Evolutionary conservation across 2,113 vertebrate species (phyloP).

Genomic region (Ammodytes dubius): DNA sequence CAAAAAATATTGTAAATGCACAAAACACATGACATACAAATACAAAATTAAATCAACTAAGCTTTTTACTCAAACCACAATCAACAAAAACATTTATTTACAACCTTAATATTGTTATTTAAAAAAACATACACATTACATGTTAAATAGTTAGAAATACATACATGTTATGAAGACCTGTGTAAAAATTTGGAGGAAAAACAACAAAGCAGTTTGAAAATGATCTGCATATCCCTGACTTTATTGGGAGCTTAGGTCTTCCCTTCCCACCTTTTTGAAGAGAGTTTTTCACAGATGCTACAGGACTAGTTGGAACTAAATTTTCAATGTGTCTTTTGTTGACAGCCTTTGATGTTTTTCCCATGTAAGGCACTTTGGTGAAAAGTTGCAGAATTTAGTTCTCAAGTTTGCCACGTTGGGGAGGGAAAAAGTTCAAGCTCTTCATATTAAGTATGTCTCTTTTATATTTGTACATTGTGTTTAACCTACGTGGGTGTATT

Average conservation of each 20-base stretch:
- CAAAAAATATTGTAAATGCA: background rate
- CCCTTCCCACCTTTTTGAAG: background rate
- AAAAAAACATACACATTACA: background rate
- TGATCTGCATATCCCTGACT: background rate
- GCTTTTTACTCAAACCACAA: background rate
- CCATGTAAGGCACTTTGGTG: background rate
- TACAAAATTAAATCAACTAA: background rate
- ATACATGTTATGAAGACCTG: background rate
- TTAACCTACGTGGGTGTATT: background rate
- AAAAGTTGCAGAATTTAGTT: background rate
- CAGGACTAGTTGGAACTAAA: background rate
- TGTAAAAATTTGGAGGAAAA: background rate
- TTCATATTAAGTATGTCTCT: background rate
- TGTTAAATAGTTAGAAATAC: background rate
- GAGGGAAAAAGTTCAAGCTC: background rate
- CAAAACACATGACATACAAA: too few relatives aligned
- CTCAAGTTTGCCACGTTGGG: background rate
- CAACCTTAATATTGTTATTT: background rate
- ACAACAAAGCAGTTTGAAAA: constrained; percentile 3
- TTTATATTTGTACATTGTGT: background rate
- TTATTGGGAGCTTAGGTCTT: background rate
- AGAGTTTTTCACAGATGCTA: background rate
- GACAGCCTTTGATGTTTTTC: background rate
- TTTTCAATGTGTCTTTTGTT: background rate
- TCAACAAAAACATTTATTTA: background rate